phyloP scores from a whole-genome alignment of 2,888 invertebrate genomes.

The Trissoscelio sp. region DNA sequence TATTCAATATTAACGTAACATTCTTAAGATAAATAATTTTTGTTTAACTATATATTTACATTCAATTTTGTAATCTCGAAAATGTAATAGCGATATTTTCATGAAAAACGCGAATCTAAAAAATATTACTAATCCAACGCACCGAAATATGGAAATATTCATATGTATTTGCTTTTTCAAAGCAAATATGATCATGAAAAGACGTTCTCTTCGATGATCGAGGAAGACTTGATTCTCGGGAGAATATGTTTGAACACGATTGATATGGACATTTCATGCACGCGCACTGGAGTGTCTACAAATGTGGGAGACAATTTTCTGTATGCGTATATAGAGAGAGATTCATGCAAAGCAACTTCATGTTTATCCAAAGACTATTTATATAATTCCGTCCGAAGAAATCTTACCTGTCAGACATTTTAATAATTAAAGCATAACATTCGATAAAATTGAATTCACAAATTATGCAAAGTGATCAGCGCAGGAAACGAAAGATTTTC shows the following conservation, averaged over 20 bases:
- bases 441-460: slow-evolving; percentile 11
- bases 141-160: slow-evolving; percentile 40
- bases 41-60: too few relatives aligned
- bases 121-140: slow-evolving; percentile 40
- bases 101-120: slow-evolving; percentile 22
- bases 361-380: slow-evolving; percentile 51
- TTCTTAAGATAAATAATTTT: too few relatives aligned
- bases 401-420: slow-evolving; percentile 17
- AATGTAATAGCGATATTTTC: neutral
- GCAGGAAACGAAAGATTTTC: neutral
- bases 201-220: slow-evolving; percentile 61
- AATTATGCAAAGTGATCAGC: slow-evolving; percentile 1
- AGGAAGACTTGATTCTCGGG: slow-evolving; percentile 58
- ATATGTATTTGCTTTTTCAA: slow-evolving; percentile 55
- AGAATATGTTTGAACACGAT: slow-evolving; percentile 67
- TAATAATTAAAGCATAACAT: slow-evolving; percentile 60
- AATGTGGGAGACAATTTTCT: slow-evolving; percentile 64
- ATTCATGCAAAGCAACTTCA: slow-evolving; percentile 49
- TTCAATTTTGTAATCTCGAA: too few relatives aligned
- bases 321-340: slow-evolving; percentile 24
- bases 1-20: too few relatives aligned
- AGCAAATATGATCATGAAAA: slow-evolving; percentile 62
- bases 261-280: slow-evolving; percentile 67
- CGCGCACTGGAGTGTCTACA: slow-evolving; percentile 54
- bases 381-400: slow-evolving; percentile 38